phyloP scores from a whole-genome alignment of 2,113 vertebrate genomes.

The Enhydra lutris region DNA sequence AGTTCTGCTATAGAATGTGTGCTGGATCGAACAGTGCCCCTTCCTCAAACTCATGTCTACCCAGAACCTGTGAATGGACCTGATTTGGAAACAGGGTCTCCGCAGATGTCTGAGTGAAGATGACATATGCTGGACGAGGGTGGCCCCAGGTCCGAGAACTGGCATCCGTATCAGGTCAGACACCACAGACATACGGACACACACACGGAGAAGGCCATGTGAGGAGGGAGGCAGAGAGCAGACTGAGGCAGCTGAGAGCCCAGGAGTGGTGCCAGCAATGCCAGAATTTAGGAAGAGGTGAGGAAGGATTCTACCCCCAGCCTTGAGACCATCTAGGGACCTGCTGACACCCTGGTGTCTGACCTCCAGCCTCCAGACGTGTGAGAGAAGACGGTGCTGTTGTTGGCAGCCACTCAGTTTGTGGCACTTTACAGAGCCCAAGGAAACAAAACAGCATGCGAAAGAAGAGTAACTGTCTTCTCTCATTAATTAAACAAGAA shows the following conservation, averaged over 20 bases:
- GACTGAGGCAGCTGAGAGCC: not conserved
- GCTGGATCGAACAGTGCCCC: too few relatives aligned
- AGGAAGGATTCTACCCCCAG: not conserved
- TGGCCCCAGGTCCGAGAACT: not conserved
- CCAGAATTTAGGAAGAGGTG: not conserved
- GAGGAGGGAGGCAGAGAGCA: not conserved
- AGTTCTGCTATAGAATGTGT: not conserved
- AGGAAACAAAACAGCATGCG: not conserved
- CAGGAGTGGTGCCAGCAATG: accelerated
- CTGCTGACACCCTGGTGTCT: not conserved
- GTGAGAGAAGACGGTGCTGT: not conserved
- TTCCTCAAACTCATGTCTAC: too few relatives aligned
- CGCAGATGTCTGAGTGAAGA: not conserved
- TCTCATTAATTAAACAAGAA: not conserved
- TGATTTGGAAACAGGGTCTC: not conserved
- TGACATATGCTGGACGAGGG: not conserved
- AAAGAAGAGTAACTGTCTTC: not conserved
- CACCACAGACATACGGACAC: not conserved
- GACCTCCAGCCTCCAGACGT: not conserved
- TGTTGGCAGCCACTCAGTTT: not conserved
- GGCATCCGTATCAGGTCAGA: not conserved
- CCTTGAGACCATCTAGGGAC: not conserved
- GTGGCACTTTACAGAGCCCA: not conserved
- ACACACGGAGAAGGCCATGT: not conserved
- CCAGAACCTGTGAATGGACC: too few relatives aligned